Base-by-base conservation (phyloP, 2,797 vertebrate genomes). In the Threskiornis aethiopicus region DNA sequence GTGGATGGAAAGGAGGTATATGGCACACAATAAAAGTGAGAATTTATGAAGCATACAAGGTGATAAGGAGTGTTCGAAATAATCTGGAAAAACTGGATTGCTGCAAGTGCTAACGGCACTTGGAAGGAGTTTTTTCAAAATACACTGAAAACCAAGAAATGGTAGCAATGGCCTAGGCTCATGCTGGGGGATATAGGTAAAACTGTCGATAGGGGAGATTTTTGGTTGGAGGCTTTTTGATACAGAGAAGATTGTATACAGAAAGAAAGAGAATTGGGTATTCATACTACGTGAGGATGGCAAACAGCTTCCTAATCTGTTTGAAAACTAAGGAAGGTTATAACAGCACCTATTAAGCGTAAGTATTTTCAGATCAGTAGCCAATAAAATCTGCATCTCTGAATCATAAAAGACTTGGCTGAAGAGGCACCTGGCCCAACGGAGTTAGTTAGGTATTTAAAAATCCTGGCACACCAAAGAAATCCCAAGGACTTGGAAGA, bases 21-120 rank as follows among this genome's bases (percentile, higher is more conserved):
- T 79, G 37, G 84, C 62, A 89, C 73, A 79, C 87, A 87, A 77
- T 88, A 71, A 86, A 91, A 86, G 35, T 57, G 42, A 82, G 81
- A 90, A 82, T 84, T 93, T 82, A 87, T 94, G 91, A 92, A 93
- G 91, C 84, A 75, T 84, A 89, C 26, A 81, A 71, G 10, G 25
- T 83, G 87, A 94, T 87, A 87, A 94, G 71, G 85, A 87, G 47
- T 8, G n/a, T 59, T 83, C 69, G 75, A 77, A 80, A 91, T 83
- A 90, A 96, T 85, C 67, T 77, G 78, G 89, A 89, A 89, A 90
- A 91, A 80, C 59, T 73, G 64, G 87, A 94, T 93, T 85, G 91
- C 71, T 96, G 58, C 55, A 76, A 91, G 67, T 54, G n/a, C 71
- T 89, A 83, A 77, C 0, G 0, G 71, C 55, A 70, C 21, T 77